Conservation (phyloP, 2,797 vertebrate genomes). For the Acipenser transmontanus region DNA sequence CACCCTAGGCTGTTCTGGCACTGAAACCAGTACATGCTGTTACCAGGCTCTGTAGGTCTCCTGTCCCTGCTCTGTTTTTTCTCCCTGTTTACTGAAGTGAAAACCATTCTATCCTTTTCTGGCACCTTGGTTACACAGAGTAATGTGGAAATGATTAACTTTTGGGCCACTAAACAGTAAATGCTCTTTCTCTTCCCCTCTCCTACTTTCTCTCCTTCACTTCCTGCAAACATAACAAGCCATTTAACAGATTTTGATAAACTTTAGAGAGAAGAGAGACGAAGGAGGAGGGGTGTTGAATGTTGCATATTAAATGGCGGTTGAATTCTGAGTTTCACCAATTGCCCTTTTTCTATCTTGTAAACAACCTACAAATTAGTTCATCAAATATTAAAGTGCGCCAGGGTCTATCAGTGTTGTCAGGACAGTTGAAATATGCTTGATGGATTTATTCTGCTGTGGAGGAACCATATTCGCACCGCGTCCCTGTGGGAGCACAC, state of each 20-base stretch:
- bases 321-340: constrained; percentile 33
- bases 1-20: constrained; percentile 38
- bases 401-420: constrained; percentile 77
- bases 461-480: constrained; percentile 50
- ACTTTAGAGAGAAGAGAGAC: no score
- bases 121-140: constrained; percentile 44
- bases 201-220: constrained; percentile 22
- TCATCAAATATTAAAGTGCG: constrained; percentile 81
- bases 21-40: constrained; percentile 29
- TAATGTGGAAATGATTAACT: constrained; percentile 59
- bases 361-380: constrained; percentile 64
- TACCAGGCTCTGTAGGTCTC: constrained; percentile 32
- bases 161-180: constrained; percentile 49
- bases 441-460: constrained; percentile 77
- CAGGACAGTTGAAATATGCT: constrained; percentile 69
- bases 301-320: constrained; percentile 37
- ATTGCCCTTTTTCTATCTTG: constrained; percentile 42
- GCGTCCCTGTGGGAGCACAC: constrained; percentile 57
- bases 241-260: constrained; percentile 32
- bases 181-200: constrained; percentile 13
- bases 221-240: constrained; percentile 15
- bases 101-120: constrained; percentile 41
- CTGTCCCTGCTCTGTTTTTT: constrained; percentile 39
- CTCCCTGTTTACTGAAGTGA: constrained; percentile 47
- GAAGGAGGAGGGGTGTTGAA: no score